Conservation (phyloP, 53 echinoderm and acorn worm genomes). For the Glandiceps talaboti region DNA sequence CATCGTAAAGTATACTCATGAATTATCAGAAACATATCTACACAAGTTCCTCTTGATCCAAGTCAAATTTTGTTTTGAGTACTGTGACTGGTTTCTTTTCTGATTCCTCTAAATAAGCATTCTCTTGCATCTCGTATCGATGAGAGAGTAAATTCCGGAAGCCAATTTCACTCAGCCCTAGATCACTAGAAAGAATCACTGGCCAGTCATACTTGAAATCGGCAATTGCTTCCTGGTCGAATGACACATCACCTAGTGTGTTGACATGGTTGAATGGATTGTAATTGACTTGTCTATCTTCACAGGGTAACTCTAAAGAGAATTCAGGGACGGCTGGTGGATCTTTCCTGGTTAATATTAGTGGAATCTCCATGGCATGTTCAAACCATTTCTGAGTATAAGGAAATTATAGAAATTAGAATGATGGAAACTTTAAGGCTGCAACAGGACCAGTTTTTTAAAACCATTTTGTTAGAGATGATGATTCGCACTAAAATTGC, state of each 20-base stretch:
- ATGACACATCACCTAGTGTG: slow-evolving; percentile 21
- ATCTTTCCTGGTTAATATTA: slow-evolving; percentile 26
- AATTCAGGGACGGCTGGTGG: slow-evolving; percentile 16
- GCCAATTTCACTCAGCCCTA: slow-evolving; percentile 77
- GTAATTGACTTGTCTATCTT: slow-evolving; percentile 3
- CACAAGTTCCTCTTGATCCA: slow-evolving; percentile 67
- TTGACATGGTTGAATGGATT: slow-evolving; percentile 37
- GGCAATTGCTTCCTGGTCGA: slow-evolving; percentile 45
- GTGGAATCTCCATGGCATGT: slow-evolving; percentile 60
- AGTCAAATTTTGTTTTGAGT: slow-evolving; percentile 56
- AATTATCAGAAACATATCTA: slow-evolving; percentile 19
- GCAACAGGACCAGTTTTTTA: no score
- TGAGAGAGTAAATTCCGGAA: slow-evolving; percentile 78
- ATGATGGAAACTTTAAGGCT: no score
- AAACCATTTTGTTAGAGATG: no score
- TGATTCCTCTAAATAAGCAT: slow-evolving; percentile 59
- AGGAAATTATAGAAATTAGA: no score
- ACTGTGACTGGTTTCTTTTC: slow-evolving; percentile 78
- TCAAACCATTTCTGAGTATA: slow-evolving; percentile 61
- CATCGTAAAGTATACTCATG: no score
- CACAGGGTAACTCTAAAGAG: slow-evolving; percentile 19
- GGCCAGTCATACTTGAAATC: slow-evolving; percentile 66
- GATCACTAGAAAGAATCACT: slow-evolving; percentile 57
- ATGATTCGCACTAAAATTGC: no score
- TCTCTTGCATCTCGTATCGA: slow-evolving; percentile 93